These are phyloP conservation scores for Engystomops pustulosus DNA, from an alignment of 2,113 vertebrate genomes.

Conservation along the genomic window DNA sequence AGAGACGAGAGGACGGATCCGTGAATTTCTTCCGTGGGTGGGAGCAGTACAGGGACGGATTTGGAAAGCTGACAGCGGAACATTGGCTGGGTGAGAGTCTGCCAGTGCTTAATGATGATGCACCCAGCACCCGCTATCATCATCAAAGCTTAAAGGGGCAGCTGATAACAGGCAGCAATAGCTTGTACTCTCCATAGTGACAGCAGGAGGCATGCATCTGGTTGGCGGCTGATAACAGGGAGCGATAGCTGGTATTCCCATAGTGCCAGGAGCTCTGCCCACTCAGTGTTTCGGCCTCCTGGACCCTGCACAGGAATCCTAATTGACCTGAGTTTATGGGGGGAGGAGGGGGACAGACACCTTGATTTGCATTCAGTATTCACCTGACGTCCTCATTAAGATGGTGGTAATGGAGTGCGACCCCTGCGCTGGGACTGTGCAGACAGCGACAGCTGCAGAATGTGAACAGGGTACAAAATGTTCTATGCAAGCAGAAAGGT, in stretches of 20 bases:
- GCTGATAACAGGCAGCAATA: not conserved
- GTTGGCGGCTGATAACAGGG: not conserved
- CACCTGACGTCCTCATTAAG: conserved; percentile 49
- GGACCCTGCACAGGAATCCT: conserved; percentile 58
- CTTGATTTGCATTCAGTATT: conserved; percentile 60
- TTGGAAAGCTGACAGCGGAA: conserved; percentile 94
- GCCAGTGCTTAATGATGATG: not conserved
- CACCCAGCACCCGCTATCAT: not conserved
- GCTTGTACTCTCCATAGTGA: not conserved
- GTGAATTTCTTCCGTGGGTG: conserved; percentile 95
- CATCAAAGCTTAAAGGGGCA: not conserved
- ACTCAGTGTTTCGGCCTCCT: not conserved
- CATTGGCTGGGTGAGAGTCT: conserved; percentile 91
- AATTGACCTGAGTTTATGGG: conserved; percentile 63
- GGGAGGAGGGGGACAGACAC: not conserved
- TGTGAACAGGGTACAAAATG: not conserved
- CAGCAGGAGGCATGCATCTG: too few species aligned
- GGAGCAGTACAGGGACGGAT: conserved; percentile 92
- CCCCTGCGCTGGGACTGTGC: not conserved
- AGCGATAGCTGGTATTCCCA: not conserved
- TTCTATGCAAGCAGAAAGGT: not conserved
- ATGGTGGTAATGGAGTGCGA: conserved; percentile 36
- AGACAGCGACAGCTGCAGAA: not conserved
- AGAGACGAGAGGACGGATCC: conserved; percentile 89
- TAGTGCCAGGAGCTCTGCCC: too few species aligned